Percentiles rank a stretch among this genome's conserved stretches.
Evolutionary conservation across 2,113 vertebrate species (phyloP).

Genomic region (Proteles cristata): DNA sequence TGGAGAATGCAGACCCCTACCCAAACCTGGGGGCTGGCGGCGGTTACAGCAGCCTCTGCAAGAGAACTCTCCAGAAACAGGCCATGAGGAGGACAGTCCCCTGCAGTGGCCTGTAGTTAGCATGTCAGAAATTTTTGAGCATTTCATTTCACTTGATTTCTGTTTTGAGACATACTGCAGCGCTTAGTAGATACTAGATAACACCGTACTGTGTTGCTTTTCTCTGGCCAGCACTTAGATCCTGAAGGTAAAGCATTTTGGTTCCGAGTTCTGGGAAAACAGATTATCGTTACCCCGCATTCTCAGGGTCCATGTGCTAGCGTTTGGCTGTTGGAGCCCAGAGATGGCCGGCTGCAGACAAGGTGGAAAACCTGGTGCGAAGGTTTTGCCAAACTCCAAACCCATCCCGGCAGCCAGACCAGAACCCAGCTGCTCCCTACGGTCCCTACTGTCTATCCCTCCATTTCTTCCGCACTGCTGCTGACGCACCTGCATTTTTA

Average conservation of each 20-base stretch:
- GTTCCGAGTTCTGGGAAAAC: not conserved
- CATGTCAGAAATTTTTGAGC: not conserved
- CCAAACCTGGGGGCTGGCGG: not conserved
- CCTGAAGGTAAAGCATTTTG: not conserved
- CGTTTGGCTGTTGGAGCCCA: too few species aligned
- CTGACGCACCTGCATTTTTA: not conserved
- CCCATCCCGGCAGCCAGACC: too few species aligned
- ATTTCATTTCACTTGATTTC: not conserved
- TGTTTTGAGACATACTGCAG: not conserved
- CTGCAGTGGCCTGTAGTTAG: not conserved
- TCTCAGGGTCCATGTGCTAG: not conserved
- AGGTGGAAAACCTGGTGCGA: not conserved
- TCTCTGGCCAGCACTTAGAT: not conserved
- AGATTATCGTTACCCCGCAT: too few species aligned
- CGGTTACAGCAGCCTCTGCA: not conserved
- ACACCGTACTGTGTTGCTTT: not conserved
- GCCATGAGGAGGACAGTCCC: accelerated
- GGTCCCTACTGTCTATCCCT: not conserved
- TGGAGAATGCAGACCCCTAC: not conserved
- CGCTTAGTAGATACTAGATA: not conserved
- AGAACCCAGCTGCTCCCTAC: too few species aligned
- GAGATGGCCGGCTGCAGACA: not conserved
- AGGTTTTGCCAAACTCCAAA: not conserved
- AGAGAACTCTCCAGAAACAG: not conserved
- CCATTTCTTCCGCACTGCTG: not conserved